Conservation (phyloP, 2,797 vertebrate genomes). For the Lepilemur ruficaudatus region DNA sequence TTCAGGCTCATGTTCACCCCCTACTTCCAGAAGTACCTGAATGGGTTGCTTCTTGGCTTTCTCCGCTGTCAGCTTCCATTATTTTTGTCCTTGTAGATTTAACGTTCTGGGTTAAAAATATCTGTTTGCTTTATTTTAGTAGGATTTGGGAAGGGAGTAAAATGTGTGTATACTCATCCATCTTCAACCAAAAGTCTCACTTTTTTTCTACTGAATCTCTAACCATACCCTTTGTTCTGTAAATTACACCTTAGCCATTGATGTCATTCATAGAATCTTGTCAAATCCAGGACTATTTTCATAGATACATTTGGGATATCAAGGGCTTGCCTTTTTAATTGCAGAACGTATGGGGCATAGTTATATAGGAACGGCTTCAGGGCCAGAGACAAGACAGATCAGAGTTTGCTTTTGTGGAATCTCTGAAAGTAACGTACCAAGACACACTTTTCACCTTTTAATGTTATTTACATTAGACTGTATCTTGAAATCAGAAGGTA, state of each 20-base stretch:
- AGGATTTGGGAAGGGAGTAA: not conserved
- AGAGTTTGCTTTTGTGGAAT: not conserved
- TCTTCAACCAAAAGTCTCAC: not conserved
- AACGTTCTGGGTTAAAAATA: not conserved
- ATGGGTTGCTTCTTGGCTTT: not conserved
- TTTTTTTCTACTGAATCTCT: constrained; percentile 39
- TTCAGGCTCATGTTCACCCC: not conserved
- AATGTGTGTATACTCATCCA: not conserved
- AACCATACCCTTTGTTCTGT: constrained; percentile 10
- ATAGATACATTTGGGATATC: no score
- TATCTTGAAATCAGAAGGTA: not conserved
- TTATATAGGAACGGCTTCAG: not conserved
- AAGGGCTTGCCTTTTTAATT: not conserved
- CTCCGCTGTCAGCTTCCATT: not conserved
- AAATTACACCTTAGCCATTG: not conserved
- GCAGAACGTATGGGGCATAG: not conserved
- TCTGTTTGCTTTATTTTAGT: not conserved
- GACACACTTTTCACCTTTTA: not conserved
- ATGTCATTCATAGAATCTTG: constrained; percentile 34
- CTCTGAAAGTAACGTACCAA: not conserved
- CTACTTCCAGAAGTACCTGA: not conserved
- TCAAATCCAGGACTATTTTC: not conserved
- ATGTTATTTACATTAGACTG: not conserved
- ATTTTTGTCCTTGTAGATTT: not conserved
- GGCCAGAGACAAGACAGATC: not conserved